Percentiles rank a stretch among this genome's conserved stretches.
Conservation (phyloP, 2,888 invertebrate genomes). For the Beris morrisii region DNA sequence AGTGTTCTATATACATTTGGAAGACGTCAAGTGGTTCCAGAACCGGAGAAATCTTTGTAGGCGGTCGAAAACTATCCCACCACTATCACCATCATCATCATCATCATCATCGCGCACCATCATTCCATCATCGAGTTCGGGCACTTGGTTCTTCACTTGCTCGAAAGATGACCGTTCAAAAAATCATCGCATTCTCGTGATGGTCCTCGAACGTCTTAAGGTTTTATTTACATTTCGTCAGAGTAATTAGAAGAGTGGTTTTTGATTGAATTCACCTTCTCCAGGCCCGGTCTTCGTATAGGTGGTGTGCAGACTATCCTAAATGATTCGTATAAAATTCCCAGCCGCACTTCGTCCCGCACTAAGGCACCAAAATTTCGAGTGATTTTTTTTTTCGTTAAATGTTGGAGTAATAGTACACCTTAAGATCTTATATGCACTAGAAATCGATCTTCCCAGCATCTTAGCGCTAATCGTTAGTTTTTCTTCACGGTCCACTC, state of each 20-base stretch:
- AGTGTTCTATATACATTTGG: slow-evolving; percentile 31
- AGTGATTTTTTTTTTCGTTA: no score
- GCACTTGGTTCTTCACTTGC: slow-evolving; percentile 1
- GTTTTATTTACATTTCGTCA: slow-evolving; percentile 31
- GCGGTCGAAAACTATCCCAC: slow-evolving; percentile 30
- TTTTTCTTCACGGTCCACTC: slow-evolving; percentile 13
- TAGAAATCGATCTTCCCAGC: slow-evolving; percentile 24
- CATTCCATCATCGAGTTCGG: no score
- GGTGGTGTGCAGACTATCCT: no score
- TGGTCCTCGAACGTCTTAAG: slow-evolving; percentile 30
- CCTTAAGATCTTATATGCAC: slow-evolving; percentile 9
- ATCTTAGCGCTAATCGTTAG: slow-evolving; percentile 26
- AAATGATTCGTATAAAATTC: no score
- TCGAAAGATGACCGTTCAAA: slow-evolving; percentile 30
- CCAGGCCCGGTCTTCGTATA: slow-evolving; percentile 8
- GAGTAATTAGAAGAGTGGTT: slow-evolving; percentile 32
- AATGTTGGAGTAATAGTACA: no score
- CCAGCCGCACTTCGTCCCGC: no score
- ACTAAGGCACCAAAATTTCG: no score
- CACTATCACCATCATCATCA: slow-evolving; percentile 14
- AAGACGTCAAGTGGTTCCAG: slow-evolving; percentile 30
- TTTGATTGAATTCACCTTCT: slow-evolving; percentile 32
- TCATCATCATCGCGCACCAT: neutral
- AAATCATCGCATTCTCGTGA: slow-evolving; percentile 24
- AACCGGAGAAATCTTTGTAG: slow-evolving; percentile 30